phyloP scores from a whole-genome alignment of 1,140 invertebrate genomes.

The Ctenoplectra terminalis region DNA sequence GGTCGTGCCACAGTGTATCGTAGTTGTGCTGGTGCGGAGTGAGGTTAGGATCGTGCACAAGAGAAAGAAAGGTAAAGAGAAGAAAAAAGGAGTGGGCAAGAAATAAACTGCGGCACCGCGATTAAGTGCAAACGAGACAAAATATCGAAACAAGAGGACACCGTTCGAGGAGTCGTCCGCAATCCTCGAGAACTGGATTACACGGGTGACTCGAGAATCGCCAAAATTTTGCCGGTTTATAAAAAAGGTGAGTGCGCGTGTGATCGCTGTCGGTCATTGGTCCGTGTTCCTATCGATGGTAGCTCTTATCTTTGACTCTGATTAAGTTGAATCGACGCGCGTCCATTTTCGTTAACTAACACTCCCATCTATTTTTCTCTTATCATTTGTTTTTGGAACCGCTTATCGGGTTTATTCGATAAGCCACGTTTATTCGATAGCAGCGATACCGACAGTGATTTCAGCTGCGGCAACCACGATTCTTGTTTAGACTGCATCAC shows the following conservation, averaged over 20 bases:
- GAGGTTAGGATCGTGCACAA: constrained; percentile 51
- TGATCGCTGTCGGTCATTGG: constrained; percentile 7
- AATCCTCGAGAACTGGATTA: constrained; percentile 77
- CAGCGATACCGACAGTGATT: constrained; percentile 7
- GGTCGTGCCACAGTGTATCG: constrained; percentile 19
- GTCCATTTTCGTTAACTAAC: constrained; percentile 8
- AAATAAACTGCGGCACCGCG: constrained; percentile 41
- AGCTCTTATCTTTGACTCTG: constrained; percentile 8
- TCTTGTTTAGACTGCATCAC: background rate
- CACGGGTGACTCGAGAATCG: constrained; percentile 72
- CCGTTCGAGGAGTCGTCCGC: constrained; percentile 30
- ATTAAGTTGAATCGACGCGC: background rate
- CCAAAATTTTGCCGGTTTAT: constrained; percentile 76
- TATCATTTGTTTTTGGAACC: constrained; percentile 26
- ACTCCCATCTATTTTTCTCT: constrained; percentile 17
- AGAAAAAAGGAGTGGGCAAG: constrained; percentile 28
- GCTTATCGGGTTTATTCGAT: constrained; percentile 33
- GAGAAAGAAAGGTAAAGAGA: constrained; percentile 40
- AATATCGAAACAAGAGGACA: constrained; percentile 51
- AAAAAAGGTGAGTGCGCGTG: constrained; percentile 71
- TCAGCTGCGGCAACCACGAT: background rate
- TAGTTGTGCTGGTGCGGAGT: constrained; percentile 42
- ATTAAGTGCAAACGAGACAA: constrained; percentile 48
- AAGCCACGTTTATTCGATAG: constrained; percentile 3
- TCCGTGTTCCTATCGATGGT: background rate